Evolutionary conservation across 2,113 vertebrate species (phyloP).

Genomic region (Rhinichthys klamathensis): DNA sequence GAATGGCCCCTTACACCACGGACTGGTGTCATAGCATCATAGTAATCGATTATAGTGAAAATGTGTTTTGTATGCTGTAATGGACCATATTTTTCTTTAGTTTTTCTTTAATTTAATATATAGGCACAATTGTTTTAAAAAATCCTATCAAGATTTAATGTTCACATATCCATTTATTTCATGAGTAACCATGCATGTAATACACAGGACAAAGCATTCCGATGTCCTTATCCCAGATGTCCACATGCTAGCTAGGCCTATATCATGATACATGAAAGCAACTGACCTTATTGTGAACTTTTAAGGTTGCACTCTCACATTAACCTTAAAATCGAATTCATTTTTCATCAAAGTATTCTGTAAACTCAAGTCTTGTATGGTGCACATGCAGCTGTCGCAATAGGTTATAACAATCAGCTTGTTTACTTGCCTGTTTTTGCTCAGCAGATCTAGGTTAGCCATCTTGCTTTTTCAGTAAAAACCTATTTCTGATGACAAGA

Average conservation of each 20-base stretch:
- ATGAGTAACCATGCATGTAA: neutral
- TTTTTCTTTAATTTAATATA: neutral
- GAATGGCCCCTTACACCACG: too few species aligned
- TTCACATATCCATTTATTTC: neutral
- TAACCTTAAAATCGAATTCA: neutral
- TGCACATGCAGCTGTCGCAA: neutral
- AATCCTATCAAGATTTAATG: neutral
- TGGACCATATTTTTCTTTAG: too few species aligned
- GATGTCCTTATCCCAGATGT: neutral
- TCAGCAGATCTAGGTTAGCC: constrained; percentile 27
- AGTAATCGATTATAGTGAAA: too few species aligned
- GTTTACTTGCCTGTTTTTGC: constrained; percentile 6
- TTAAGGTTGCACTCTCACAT: neutral
- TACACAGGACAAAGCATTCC: neutral
- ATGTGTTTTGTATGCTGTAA: too few species aligned
- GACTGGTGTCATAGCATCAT: too few species aligned
- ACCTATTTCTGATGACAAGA: neutral
- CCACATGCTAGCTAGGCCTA: neutral
- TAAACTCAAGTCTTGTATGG: neutral
- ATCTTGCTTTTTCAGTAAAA: constrained; percentile 13
- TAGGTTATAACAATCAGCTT: constrained; percentile 30
- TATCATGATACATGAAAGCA: neutral
- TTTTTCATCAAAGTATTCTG: constrained; percentile 4
- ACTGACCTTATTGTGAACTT: neutral
- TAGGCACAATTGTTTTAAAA: neutral